Base-by-base conservation (phyloP, 2,888 invertebrate species). In the Limenitis camilla region DNA sequence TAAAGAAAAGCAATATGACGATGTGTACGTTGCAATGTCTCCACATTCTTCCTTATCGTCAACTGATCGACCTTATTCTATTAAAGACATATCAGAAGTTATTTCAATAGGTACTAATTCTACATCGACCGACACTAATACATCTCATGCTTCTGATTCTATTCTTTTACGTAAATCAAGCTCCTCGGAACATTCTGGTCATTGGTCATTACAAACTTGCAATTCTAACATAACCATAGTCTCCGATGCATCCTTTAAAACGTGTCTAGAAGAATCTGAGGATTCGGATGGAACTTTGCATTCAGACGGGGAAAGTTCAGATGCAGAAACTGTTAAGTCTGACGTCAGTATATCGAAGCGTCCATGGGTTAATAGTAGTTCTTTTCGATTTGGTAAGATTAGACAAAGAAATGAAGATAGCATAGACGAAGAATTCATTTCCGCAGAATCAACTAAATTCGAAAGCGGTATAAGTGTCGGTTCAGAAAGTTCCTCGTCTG, bases 121-220 rank as follows among this genome's bases (percentile, higher is more conserved):
- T 60, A 71, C 74, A 70, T 81, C 78, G 70, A 72, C 80, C 59
- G 72, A 76, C 68, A 68, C 71, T 67, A 72, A 77, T 70, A 67
- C 71, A 62, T 71, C 75, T 62, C 72, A 69, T 68, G 81, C 82
- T 78, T 82, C 75, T 69, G 77, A 81, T 60, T 62, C 68, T 72
- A 74, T 76, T 74, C 69, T 36, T 40, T 43, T 81, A 67, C 69
- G 74, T 55, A 78, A 82, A 72, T 80, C 82, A 54, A 79, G 72
- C 68, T 82, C 83, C 68, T 85, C 87, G 76, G 86, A 86, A 82
- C 71, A 81, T 72, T 85, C 86, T 35, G 83, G 81, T 60, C 76
- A 82, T 56, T 82, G 82, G 82, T 85, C 85, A 19, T 68, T 86
- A 40, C 79, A 82, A 41, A 76, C 84, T 29, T 85, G 85, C 60